phyloP scores from a whole-genome alignment of 1,140 invertebrate genomes.

The Streblospio benedicti region DNA sequence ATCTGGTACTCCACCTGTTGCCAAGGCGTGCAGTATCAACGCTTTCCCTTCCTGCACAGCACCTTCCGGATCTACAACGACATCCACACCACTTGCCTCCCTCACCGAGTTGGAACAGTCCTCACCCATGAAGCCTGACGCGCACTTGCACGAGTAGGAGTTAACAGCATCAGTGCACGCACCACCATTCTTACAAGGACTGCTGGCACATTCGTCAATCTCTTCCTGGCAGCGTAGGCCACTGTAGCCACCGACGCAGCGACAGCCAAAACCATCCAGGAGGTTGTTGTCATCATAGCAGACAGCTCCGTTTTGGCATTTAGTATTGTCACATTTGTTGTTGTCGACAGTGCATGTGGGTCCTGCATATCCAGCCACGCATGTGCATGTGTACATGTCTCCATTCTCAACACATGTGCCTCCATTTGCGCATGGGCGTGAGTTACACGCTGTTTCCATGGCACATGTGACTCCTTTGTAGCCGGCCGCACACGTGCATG shows the following conservation, averaged over 20 bases:
- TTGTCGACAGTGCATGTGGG: too few relatives aligned
- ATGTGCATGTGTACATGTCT: too few relatives aligned
- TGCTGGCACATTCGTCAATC: slow-evolving; percentile 10
- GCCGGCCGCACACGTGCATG: slow-evolving; percentile 57
- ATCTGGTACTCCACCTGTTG: too few relatives aligned
- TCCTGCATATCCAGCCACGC: too few relatives aligned
- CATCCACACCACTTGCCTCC: too few relatives aligned
- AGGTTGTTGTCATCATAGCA: too few relatives aligned
- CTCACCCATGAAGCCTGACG: slow-evolving; percentile 49
- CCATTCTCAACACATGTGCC: slow-evolving; percentile 75
- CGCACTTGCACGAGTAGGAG: slow-evolving; percentile 19
- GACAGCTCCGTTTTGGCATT: too few relatives aligned
- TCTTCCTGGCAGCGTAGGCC: slow-evolving; percentile 72
- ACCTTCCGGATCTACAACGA: too few relatives aligned
- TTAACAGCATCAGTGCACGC: slow-evolving; percentile 50
- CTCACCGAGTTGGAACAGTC: too few relatives aligned
- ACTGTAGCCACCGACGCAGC: slow-evolving; percentile 83
- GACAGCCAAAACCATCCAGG: slow-evolving; percentile 86
- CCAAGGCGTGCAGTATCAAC: too few relatives aligned
- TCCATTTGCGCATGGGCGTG: slow-evolving; percentile 32
- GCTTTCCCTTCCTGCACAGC: too few relatives aligned
- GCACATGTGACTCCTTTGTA: slow-evolving; percentile 81
- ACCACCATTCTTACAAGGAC: slow-evolving; percentile 19
- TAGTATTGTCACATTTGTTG: too few relatives aligned
- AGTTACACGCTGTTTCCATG: slow-evolving; percentile 87